Base-by-base conservation (phyloP, 2,888 invertebrate genomes). In the Cynaeus angustus region DNA sequence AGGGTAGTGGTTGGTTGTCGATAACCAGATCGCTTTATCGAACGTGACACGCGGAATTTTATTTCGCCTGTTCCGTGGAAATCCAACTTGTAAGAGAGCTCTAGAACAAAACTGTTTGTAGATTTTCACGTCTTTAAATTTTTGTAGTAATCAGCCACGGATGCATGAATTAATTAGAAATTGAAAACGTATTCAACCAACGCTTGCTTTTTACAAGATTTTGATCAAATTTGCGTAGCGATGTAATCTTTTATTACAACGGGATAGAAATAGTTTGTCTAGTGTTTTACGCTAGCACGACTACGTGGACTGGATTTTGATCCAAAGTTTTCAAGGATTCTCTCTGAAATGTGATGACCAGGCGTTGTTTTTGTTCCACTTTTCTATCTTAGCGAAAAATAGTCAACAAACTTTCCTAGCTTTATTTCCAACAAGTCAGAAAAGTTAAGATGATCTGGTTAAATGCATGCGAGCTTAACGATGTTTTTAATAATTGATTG, bases 361-460 rank as follows among this genome's bases (percentile, higher is more conserved):
- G 37, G 33, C 21, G 55, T 55, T 55, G 56, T 56, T 56, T 56
- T 56, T 43, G 41, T 41, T 21, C 43, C 16, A 55, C 14, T 55
- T 55, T 16, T 37, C 14, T 38, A 55, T 16, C 14, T 14, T 55
- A 21, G 21, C 21, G 21, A 21, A 4, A n/a, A n/a, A n/a, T n/a
- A n/a, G n/a, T n/a, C n/a, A n/a, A n/a, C n/a, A n/a, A n/a, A n/a
- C n/a, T n/a, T n/a, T n/a, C n/a, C n/a, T n/a, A n/a, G n/a, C n/a
- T n/a, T n/a, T n/a, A n/a, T n/a, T n/a, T n/a, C n/a, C n/a, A n/a
- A n/a, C n/a, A n/a, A n/a, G n/a, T 21, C 12, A 33, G 10, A 30
- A 30, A 52, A 30, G 33, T 30, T 52, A 21, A 21, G 4, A 21
- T 21, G 21, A 21, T 21, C 21, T 3, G 21, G 21, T n/a, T n/a